Percentiles rank a stretch among this genome's conserved stretches.
These are phyloP conservation scores for Emmelina monodactyla DNA, from an alignment of 2,888 invertebrate species.

Conservation along the genomic window DNA sequence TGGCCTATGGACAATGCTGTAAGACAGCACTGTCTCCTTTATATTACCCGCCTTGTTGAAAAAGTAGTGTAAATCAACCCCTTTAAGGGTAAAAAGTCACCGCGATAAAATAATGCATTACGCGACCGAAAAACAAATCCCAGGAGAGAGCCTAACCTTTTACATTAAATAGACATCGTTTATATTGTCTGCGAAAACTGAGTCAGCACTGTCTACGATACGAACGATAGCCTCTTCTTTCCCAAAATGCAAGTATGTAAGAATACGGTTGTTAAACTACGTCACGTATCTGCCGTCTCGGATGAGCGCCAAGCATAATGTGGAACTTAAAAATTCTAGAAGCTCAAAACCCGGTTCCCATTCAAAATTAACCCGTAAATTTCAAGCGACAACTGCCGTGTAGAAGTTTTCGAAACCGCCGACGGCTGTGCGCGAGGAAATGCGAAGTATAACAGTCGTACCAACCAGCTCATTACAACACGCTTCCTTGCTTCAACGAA, in stretches of 20 bases:
- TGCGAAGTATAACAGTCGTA: slow-evolving; percentile 27
- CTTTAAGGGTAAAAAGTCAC: slow-evolving; percentile 2
- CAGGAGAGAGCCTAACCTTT: slow-evolving; percentile 24
- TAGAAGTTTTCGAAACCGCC: slow-evolving; percentile 60
- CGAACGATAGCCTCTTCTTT: background rate
- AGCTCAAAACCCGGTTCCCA: slow-evolving; percentile 46
- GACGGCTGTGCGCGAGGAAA: slow-evolving; percentile 35
- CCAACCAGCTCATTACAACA: slow-evolving; percentile 41
- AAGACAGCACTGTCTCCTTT: slow-evolving; percentile 1
- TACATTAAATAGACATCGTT: slow-evolving; percentile 22
- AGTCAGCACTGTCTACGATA: too few relatives aligned
- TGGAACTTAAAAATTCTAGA: slow-evolving; percentile 47
- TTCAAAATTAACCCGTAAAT: slow-evolving; percentile 66
- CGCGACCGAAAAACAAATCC: slow-evolving; percentile 23
- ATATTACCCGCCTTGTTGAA: too few relatives aligned
- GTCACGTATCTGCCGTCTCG: slow-evolving; percentile 19
- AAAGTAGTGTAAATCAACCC: slow-evolving; percentile 3
- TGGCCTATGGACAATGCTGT: slow-evolving; percentile 19
- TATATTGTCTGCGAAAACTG: too few relatives aligned
- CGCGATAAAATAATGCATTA: slow-evolving; percentile 26
- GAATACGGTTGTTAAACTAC: background rate
- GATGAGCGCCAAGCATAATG: slow-evolving; percentile 32
- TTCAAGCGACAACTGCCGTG: slow-evolving; percentile 59
- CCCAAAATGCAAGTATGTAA: background rate
- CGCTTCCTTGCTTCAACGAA: slow-evolving; percentile 21